phyloP scores from a whole-genome alignment of 2,113 vertebrate genomes.

The Nyctereutes procyonoides region DNA sequence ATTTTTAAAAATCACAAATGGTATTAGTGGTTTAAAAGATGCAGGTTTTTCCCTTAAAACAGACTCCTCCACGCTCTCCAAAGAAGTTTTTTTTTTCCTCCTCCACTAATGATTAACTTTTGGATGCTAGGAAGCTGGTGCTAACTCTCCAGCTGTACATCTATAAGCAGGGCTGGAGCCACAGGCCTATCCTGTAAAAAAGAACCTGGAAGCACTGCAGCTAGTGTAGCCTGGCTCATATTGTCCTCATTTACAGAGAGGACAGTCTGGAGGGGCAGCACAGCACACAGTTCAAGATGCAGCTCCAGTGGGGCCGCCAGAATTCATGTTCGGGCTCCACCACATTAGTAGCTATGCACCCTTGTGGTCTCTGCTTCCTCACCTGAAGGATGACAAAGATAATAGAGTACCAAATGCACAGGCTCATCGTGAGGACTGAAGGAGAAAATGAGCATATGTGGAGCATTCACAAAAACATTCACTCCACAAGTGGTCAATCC shows the following conservation, averaged over 20 bases:
- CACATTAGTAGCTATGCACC: accelerated
- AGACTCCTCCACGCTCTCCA: not conserved
- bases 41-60: not conserved
- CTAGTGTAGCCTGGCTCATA: accelerated
- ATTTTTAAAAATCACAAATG: not conserved
- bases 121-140: not conserved
- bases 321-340: not conserved
- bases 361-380: not conserved
- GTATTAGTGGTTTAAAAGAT: not conserved
- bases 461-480: not conserved
- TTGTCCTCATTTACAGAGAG: not conserved
- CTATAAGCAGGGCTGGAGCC: not conserved
- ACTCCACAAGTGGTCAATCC: not conserved
- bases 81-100: not conserved
- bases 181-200: not conserved
- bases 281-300: not conserved
- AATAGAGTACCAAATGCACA: not conserved
- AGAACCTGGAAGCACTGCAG: not conserved
- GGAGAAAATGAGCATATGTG: not conserved
- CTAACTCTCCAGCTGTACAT: not conserved
- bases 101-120: too few species aligned
- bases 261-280: accelerated
- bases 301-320: not conserved
- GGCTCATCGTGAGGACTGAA: not conserved
- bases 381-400: not conserved